Conservation (phyloP, 2,888 invertebrate species). For the Mythimna lalbum region DNA sequence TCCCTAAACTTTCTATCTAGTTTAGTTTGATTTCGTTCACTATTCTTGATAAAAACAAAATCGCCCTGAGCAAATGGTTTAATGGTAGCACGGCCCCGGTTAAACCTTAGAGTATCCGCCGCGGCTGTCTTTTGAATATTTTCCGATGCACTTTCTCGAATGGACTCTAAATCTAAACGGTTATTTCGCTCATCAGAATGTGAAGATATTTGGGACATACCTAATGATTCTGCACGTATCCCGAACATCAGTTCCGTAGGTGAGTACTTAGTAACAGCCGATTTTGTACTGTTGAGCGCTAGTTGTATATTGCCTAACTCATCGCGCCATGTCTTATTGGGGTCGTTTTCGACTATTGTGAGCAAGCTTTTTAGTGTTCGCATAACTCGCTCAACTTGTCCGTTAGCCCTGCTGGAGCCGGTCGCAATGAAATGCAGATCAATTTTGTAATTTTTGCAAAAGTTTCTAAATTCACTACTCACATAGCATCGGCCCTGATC, state of each 20-base stretch:
- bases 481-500: conserved; percentile 58
- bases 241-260: too few species aligned
- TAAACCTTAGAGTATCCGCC: too few species aligned
- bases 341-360: neutral
- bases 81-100: neutral
- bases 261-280: too few species aligned
- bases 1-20: neutral
- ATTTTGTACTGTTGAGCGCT: too few species aligned
- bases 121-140: too few species aligned
- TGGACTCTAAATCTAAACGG: too few species aligned
- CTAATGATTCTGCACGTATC: too few species aligned
- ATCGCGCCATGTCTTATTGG: neutral
- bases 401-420: conserved; percentile 40
- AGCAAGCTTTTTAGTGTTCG: conserved; percentile 11
- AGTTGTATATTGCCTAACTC: conserved; percentile 1
- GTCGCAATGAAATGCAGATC: conserved; percentile 62
- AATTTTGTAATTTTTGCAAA: conserved; percentile 6
- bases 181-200: too few species aligned
- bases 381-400: conserved; percentile 29
- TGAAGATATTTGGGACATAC: too few species aligned
- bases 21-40: conserved; percentile 5
- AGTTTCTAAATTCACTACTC: conserved; percentile 37
- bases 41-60: neutral
- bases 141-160: too few species aligned
- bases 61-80: conserved; percentile 3